Percentiles rank a stretch among this genome's conserved stretches.
Evolutionary conservation across 2,113 vertebrate species (phyloP).

Genomic region (Paraplagusia blochii): DNA sequence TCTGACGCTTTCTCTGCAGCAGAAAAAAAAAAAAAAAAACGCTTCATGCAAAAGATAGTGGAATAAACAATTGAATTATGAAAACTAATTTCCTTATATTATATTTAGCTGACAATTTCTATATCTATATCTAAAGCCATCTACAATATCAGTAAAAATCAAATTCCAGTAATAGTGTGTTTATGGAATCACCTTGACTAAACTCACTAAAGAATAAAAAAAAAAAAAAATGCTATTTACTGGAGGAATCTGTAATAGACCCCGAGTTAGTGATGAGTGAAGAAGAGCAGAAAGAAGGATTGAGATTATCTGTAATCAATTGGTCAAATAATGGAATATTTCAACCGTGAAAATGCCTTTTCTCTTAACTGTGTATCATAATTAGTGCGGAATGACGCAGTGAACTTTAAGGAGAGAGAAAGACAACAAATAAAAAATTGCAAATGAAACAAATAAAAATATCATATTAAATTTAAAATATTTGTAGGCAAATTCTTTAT

Average conservation of each 20-base stretch:
- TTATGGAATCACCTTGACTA: no score
- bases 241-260: not conserved
- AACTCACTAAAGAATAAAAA: no score
- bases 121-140: no score
- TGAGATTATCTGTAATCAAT: slow-evolving; percentile 3
- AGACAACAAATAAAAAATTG: slow-evolving; percentile 7
- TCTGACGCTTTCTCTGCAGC: not conserved
- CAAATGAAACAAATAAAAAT: slow-evolving; percentile 7
- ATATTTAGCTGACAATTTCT: no score
- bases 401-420: slow-evolving; percentile 7
- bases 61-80: no score
- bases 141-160: no score
- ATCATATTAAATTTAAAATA: no score
- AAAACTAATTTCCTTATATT: no score
- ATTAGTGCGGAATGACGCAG: slow-evolving; percentile 7
- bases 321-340: not conserved
- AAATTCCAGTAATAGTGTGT: no score
- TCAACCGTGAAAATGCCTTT: not conserved
- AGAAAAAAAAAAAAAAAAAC: no score
- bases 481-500: no score
- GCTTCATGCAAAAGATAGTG: no score
- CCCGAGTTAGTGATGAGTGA: not conserved
- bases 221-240: slow-evolving; percentile 6
- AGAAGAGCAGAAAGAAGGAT: not conserved
- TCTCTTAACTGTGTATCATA: not conserved